Base-by-base conservation (phyloP, 2,797 vertebrate genomes). In the Allobates femoralis region DNA sequence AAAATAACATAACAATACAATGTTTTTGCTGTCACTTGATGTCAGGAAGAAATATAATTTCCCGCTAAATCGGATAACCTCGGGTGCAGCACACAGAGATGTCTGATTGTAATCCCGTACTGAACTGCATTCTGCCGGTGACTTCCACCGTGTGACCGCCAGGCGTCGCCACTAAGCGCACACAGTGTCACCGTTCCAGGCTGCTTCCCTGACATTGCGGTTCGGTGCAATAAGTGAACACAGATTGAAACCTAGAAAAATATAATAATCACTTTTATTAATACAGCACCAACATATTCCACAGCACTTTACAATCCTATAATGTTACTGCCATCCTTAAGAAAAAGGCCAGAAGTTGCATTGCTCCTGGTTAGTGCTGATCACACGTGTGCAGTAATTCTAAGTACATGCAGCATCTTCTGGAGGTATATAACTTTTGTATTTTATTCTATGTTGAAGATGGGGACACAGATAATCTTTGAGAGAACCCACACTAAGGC, bases 111-210 rank as follows among this genome's bases (percentile, higher is more conserved):
- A 23, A 41, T 46, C 21, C 3, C 14, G 14, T 26, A 19, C 19
- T 10, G 53, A 34, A 64, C 28, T 75, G 41, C 46, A 56, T 53
- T 64, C 64, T 56, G 10, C n/a, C 75, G 21, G 81, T 75, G 50
- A 60, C 5, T 19, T 60, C 78, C 26, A 19, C 18, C 7, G 53
- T 79, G 30, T 58, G 1, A 46, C 86, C 86, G 69, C 83, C 76
- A 88, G 83, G 58, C n/a, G 83, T 85, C 83, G 14, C 71, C 51
- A 71, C 69, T 67, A 28, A 67, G 19, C 55, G 21, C 37, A 26
- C 14, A 10, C 67, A 23, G n/a, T 19, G n/a, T n/a, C n/a, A n/a
- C n/a, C n/a, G n/a, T n/a, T 3, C 23, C 26, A n/a, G 21, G 55
- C 55, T 32, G 5, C 16, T 60, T 6, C 16, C 14, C 5, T 62